Conservation (phyloP, 2,797 vertebrate genomes). For the Rhabdophis nuchalis region DNA sequence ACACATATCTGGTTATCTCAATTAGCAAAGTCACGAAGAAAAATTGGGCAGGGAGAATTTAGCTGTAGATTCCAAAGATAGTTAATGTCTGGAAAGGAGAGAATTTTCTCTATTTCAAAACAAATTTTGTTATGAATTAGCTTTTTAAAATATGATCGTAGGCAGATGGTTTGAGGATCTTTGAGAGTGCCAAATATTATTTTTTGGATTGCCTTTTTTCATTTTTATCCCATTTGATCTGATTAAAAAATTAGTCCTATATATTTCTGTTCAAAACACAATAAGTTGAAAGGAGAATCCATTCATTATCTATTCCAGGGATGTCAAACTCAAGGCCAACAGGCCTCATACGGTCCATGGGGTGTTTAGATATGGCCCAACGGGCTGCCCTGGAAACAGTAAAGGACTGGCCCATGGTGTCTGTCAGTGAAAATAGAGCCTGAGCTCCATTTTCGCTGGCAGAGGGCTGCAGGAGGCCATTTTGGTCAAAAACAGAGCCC, state of each 20-base stretch:
- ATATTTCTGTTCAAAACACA: background rate
- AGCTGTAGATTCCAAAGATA: slow-evolving; percentile 40
- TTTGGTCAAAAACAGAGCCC: no score
- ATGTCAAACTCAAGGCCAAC: no score
- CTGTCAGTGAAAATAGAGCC: no score
- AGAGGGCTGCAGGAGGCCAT: no score
- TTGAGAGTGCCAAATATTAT: background rate
- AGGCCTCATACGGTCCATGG: accelerated
- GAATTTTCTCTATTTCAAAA: slow-evolving; percentile 10
- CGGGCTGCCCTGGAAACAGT: no score
- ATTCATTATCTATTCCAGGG: background rate
- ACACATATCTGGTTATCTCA: slow-evolving; percentile 83
- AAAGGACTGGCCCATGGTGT: no score
- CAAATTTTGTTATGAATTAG: slow-evolving; percentile 24
- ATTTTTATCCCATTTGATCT: slow-evolving; percentile 24
- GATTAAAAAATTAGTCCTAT: slow-evolving; percentile 2
- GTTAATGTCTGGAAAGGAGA: slow-evolving; percentile 36
- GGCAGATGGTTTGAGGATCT: slow-evolving; percentile 8
- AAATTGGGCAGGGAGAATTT: slow-evolving; percentile 66
- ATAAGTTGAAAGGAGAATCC: slow-evolving; percentile 5
- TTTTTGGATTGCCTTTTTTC: slow-evolving; percentile 21
- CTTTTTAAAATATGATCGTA: background rate
- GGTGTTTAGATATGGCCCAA: no score
- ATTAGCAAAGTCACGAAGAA: slow-evolving; percentile 81
- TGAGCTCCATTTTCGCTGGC: no score